Conservation (phyloP, 2,113 vertebrate species). For the Petrocephalus microphthalmus region DNA sequence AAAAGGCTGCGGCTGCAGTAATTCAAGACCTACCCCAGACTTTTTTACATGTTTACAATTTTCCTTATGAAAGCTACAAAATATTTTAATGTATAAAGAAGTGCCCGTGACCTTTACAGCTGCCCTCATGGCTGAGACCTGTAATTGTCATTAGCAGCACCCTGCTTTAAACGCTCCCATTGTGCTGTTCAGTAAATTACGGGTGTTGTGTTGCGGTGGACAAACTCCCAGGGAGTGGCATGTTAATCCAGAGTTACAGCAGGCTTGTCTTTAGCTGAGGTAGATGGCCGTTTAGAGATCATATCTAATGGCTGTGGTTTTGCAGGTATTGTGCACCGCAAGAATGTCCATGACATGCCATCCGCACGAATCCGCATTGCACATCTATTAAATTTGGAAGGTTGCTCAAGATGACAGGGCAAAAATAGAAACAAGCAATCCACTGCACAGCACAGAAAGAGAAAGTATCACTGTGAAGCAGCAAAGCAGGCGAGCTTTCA, state of each 20-base stretch:
- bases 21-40: background rate
- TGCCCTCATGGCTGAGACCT: background rate
- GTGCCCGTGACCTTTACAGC: background rate
- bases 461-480: slow-evolving; percentile 15
- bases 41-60: background rate
- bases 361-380: background rate
- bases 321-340: background rate
- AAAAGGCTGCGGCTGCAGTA: background rate
- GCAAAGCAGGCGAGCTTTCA: slow-evolving; percentile 41
- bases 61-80: background rate
- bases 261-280: background rate
- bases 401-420: background rate
- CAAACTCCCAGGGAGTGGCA: background rate
- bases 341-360: background rate
- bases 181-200: background rate
- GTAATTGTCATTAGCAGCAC: background rate
- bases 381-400: background rate
- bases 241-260: background rate
- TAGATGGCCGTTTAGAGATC: background rate
- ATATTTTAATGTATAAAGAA: background rate
- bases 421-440: background rate
- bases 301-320: background rate
- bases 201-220: background rate
- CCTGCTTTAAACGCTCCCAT: background rate
- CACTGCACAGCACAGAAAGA: background rate